These are phyloP conservation scores for Spermophilus dauricus DNA, from an alignment of 2,113 vertebrate genomes.

Conservation along the genomic window DNA sequence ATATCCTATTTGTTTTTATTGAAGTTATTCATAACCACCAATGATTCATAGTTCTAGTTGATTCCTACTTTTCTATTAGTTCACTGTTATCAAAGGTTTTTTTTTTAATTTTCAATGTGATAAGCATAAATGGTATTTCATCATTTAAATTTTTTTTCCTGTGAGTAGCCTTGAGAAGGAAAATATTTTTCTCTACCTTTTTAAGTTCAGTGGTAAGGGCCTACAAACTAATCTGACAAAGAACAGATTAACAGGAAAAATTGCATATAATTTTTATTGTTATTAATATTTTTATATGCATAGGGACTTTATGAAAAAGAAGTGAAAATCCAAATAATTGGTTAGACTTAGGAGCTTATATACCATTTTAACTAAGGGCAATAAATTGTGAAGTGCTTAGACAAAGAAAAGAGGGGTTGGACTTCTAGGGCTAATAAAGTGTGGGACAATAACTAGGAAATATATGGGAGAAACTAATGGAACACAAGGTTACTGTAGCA, in stretches of 20 bases:
- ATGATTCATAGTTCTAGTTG: not conserved
- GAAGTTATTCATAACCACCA: not conserved
- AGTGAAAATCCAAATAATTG: not conserved
- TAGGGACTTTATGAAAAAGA: not conserved
- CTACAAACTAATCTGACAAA: not conserved
- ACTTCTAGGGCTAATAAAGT: not conserved
- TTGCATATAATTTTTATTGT: not conserved
- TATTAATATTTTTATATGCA: not conserved
- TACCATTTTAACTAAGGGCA: not conserved
- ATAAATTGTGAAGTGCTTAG: not conserved
- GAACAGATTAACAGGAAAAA: not conserved
- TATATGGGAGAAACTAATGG: not conserved
- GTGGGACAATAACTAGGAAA: not conserved
- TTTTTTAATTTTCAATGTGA: not conserved
- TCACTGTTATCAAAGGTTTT: not conserved
- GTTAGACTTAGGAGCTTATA: not conserved
- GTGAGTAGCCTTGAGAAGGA: not conserved
- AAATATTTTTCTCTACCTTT: not conserved
- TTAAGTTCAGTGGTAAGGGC: not conserved
- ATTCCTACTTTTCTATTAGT: not conserved
- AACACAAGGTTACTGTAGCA: not conserved
- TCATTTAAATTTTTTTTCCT: not conserved
- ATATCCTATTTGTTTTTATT: not conserved
- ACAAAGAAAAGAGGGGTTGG: not conserved
- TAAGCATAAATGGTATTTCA: constrained; percentile 21